phyloP scores from a whole-genome alignment of 1,140 invertebrate species.

The Saccostrea glomerata region DNA sequence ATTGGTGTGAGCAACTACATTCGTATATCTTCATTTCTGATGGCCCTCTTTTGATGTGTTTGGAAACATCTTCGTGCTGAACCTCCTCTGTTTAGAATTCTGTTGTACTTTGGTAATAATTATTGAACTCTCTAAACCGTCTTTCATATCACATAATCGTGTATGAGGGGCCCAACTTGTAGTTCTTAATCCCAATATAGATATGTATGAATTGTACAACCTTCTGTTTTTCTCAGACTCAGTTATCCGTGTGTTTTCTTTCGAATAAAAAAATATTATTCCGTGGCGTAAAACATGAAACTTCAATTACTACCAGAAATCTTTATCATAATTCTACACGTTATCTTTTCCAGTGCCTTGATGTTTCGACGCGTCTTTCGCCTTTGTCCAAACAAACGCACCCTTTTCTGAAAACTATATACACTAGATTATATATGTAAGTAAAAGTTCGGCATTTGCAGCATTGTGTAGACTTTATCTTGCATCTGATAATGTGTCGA shows the following conservation, averaged over 20 bases:
- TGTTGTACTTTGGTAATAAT: background rate
- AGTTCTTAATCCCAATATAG: background rate
- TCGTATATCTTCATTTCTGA: background rate
- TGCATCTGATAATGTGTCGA: background rate
- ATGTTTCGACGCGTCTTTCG: constrained; percentile 23
- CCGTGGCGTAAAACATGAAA: background rate
- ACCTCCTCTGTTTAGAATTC: background rate
- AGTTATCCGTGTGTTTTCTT: background rate
- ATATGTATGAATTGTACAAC: background rate
- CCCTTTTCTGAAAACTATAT: background rate
- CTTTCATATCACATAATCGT: background rate
- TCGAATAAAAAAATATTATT: constrained; percentile 23
- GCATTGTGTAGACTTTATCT: constrained; percentile 19
- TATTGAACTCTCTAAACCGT: background rate
- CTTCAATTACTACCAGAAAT: constrained; percentile 18
- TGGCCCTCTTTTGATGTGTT: background rate
- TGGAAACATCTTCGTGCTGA: background rate
- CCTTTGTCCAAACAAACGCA: constrained; percentile 30
- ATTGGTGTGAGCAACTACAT: constrained; percentile 1
- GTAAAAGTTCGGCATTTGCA: background rate
- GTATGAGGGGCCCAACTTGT: background rate
- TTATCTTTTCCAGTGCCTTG: background rate
- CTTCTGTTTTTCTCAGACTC: constrained; percentile 12
- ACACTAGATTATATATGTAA: constrained; percentile 1
- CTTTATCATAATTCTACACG: background rate